Evolutionary conservation across 2,113 vertebrate genomes (phyloP), one percentile per base, ranked within the genome.

Genomic region (Gobio gobio): DNA sequence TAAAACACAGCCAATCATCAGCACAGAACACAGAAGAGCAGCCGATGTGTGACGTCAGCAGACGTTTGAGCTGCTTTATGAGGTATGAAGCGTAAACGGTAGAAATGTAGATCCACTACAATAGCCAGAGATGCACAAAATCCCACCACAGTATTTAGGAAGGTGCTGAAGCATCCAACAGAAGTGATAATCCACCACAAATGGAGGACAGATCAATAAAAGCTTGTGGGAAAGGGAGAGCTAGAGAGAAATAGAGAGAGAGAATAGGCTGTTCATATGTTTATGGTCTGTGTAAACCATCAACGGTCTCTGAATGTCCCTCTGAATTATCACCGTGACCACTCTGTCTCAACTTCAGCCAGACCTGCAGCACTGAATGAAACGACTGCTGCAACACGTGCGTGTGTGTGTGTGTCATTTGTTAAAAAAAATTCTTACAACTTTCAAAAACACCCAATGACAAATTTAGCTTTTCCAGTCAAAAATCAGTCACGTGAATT

Each of bases 221-320:
- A 88, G 59, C 36, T 33, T 64, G 64, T 84, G 84, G 80, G 81
- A 85, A 87, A 91, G 89, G 89, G 87, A 90, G 91, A 90, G 79
- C 80, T 75, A 76, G 47, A 56, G 47, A 76, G 83, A 86, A 5
- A 7, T 16, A 64, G 70, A 81, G 58, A 84, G 54, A 79, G 54
- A 85, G 63, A 92, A 91, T 90, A 89, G 90, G 88, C 66, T 92
- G 90, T 89, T 92, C 93, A 93, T 91, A 94, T 93, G 94, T 94
- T 94, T 95, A 95, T 92, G 92, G 94, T 91, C 92, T 93, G 93
- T 92, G 92, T 94, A 94, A 95, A 94, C 93, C 93, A 93, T 94
- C 91, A 92, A 94, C 92, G 92, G 89, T 86, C 90, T 82, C 90
- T 92, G 91, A 94, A 91, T 93, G 90, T 94, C 93, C 93, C 90